A percentile compares a stretch with the other conserved stretches of the same genome.
Evolutionary conservation across 2,113 vertebrate species (phyloP).

Genomic region (Oceanites oceanicus): DNA sequence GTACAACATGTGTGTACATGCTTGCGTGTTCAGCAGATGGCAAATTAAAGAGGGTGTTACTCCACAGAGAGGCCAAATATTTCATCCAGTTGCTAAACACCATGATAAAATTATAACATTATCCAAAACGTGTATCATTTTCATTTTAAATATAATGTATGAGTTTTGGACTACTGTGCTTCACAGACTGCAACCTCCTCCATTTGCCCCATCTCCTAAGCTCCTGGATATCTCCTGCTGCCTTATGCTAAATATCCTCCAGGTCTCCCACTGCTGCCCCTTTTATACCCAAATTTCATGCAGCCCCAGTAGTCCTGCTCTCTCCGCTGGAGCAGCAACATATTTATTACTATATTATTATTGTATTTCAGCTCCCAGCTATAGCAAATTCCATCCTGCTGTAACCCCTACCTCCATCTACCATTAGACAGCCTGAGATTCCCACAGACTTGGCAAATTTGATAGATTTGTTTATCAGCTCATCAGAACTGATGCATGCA

Average conservation of each 20-base stretch:
- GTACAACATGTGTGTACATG: neutral
- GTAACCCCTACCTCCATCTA: slow-evolving; percentile 49
- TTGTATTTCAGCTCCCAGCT: slow-evolving; percentile 44
- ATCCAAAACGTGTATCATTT: neutral
- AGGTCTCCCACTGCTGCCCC: slow-evolving; percentile 48
- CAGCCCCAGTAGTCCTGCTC: slow-evolving; percentile 44
- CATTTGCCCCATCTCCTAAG: neutral
- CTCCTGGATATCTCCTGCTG: slow-evolving; percentile 32
- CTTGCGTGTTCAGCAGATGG: neutral
- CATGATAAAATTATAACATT: neutral
- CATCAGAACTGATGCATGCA: slow-evolving; percentile 33
- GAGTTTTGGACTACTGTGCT: slow-evolving; percentile 17
- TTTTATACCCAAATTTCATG: slow-evolving; percentile 39
- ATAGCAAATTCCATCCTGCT: slow-evolving; percentile 39
- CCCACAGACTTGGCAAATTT: slow-evolving; percentile 56
- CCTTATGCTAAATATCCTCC: slow-evolving; percentile 31
- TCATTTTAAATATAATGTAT: neutral
- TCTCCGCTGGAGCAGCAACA: slow-evolving; percentile 44
- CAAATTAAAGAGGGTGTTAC: neutral
- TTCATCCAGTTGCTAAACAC: slow-evolving; percentile 3
- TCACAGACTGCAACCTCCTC: slow-evolving; percentile 16
- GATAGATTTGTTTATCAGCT: slow-evolving; percentile 70
- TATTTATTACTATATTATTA: slow-evolving; percentile 63
- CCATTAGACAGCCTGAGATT: slow-evolving; percentile 44
- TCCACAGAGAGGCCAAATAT: neutral